These are phyloP conservation scores for Laupala kohalensis DNA, from an alignment of 1,140 invertebrate genomes.

Conservation along the genomic window DNA sequence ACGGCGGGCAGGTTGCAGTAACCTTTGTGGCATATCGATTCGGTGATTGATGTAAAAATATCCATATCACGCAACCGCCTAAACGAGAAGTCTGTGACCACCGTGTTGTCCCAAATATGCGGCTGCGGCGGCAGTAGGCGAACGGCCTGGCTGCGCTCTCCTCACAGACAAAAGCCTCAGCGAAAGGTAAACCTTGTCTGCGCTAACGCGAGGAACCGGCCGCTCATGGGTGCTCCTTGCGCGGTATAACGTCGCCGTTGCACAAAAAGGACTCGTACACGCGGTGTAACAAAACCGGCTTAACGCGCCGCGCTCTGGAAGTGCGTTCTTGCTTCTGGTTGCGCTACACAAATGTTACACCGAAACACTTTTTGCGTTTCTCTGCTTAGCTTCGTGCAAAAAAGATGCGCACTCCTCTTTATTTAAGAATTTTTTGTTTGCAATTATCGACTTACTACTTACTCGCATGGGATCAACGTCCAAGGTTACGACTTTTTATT, in stretches of 20 bases:
- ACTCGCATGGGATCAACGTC: no score
- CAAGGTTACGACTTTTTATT: no score
- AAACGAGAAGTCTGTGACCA: no score
- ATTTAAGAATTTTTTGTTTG: no score
- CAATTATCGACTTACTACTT: no score
- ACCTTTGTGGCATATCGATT: no score
- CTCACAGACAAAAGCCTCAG: background rate
- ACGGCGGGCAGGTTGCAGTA: no score
- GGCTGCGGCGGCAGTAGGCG: no score
- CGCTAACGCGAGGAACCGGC: background rate
- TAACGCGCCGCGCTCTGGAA: background rate
- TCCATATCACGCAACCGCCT: background rate
- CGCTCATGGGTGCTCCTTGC: background rate
- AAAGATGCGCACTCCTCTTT: background rate
- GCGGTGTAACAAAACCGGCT: background rate
- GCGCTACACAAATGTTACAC: background rate
- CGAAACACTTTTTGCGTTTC: background rate
- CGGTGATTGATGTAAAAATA: no score
- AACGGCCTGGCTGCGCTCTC: background rate
- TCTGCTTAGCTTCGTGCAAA: background rate
- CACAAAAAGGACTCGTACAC: background rate
- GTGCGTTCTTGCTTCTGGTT: background rate
- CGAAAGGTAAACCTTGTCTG: background rate
- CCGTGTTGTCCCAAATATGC: no score
- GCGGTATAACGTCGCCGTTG: background rate